Evolutionary conservation across 2,888 invertebrate genomes (phyloP).

Genomic region (Epinotia nisella): DNA sequence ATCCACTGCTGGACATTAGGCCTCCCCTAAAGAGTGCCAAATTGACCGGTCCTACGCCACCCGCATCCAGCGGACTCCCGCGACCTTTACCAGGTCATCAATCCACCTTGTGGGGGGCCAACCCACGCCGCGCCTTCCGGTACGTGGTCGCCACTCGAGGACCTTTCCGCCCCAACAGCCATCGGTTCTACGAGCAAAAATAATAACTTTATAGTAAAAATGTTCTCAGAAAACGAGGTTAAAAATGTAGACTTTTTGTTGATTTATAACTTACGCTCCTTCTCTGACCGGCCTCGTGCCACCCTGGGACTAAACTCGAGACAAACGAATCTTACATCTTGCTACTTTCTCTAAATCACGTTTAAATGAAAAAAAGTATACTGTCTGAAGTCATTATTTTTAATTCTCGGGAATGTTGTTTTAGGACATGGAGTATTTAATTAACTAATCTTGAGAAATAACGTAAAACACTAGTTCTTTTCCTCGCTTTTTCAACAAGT

Average conservation of each 20-base stretch:
- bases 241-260: neutral
- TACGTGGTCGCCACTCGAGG: no score
- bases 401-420: constrained; percentile 38
- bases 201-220: no score
- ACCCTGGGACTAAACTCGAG: constrained; percentile 54
- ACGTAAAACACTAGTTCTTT: neutral
- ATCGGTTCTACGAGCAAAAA: no score
- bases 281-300: constrained; percentile 48
- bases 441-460: constrained; percentile 11
- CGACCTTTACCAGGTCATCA: no score
- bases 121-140: no score
- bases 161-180: no score
- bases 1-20: no score
- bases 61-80: no score
- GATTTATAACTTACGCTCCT: constrained; percentile 3
- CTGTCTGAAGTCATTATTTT: constrained; percentile 37
- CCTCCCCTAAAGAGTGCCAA: no score
- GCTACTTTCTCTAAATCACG: constrained; percentile 58
- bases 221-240: no score
- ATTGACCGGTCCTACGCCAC: no score
- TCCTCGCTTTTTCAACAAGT: neutral
- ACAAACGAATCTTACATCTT: constrained; percentile 59
- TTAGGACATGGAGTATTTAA: constrained; percentile 25
- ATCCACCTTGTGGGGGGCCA: no score
- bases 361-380: constrained; percentile 58